phyloP scores from a whole-genome alignment of 2,888 invertebrate genomes.

The Parnassius glacialis region DNA sequence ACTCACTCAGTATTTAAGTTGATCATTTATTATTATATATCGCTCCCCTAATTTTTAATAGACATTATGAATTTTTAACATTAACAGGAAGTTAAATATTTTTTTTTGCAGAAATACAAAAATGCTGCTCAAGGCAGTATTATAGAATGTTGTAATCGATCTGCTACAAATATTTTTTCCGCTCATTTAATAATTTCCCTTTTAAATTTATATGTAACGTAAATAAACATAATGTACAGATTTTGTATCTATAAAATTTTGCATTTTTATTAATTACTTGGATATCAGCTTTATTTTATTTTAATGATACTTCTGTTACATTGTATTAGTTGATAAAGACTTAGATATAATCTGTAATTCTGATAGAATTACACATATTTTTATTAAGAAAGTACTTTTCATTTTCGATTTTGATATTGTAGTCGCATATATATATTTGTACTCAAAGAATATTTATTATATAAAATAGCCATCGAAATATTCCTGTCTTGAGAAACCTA shows the following conservation, averaged over 20 bases:
- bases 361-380: background rate
- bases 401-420: too few relatives aligned
- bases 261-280: background rate
- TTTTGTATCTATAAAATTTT: background rate
- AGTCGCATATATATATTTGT: too few relatives aligned
- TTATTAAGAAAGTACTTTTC: background rate
- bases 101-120: too few relatives aligned
- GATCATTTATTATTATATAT: too few relatives aligned
- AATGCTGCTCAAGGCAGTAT: too few relatives aligned
- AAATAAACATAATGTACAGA: background rate
- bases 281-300: background rate
- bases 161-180: too few relatives aligned
- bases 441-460: background rate
- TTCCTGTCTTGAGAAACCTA: background rate
- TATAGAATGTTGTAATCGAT: too few relatives aligned
- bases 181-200: too few relatives aligned
- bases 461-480: background rate
- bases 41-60: too few relatives aligned
- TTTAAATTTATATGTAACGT: background rate
- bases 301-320: background rate
- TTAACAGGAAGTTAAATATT: too few relatives aligned
- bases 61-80: too few relatives aligned
- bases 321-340: conserved; percentile 4
- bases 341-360: background rate
- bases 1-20: too few relatives aligned